phyloP scores from a whole-genome alignment of 2,113 vertebrate species.

The Atractosteus spatula region DNA sequence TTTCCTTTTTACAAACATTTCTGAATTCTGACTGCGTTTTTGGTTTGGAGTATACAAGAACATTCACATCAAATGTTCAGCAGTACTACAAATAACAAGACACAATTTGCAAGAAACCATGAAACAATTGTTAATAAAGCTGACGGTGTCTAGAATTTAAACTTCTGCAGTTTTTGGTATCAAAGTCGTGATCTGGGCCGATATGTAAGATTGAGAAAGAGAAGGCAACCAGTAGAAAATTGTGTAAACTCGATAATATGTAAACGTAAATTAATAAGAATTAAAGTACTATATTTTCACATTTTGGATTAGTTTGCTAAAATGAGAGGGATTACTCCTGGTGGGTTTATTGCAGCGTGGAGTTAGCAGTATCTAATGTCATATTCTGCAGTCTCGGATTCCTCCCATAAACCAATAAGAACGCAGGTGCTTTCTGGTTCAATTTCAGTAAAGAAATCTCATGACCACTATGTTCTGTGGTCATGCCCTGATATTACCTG shows the following conservation, averaged over 20 bases:
- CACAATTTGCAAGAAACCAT: slow-evolving; percentile 79
- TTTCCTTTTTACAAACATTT: slow-evolving; percentile 77
- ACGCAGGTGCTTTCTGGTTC: background rate
- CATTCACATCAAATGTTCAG: slow-evolving; percentile 80
- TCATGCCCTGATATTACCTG: slow-evolving; percentile 15
- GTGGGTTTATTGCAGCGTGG: slow-evolving; percentile 20
- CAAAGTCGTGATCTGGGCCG: slow-evolving; percentile 79
- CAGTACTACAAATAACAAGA: slow-evolving; percentile 78
- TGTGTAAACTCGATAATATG: slow-evolving; percentile 32
- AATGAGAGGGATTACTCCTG: slow-evolving; percentile 12
- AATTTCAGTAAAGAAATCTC: slow-evolving; percentile 7
- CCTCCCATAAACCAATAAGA: slow-evolving; percentile 5
- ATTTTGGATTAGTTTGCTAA: slow-evolving; percentile 45
- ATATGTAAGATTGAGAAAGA: slow-evolving; percentile 55
- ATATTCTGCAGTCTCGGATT: background rate
- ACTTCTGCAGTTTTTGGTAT: slow-evolving; percentile 86
- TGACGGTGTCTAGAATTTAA: slow-evolving; percentile 71
- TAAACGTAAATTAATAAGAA: slow-evolving; percentile 24
- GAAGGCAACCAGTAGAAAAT: slow-evolving; percentile 49
- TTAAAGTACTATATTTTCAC: slow-evolving; percentile 34
- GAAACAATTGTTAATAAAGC: slow-evolving; percentile 80
- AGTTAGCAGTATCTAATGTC: slow-evolving; percentile 14
- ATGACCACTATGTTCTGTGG: slow-evolving; percentile 10
- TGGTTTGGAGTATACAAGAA: slow-evolving; percentile 86
- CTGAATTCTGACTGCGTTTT: slow-evolving; percentile 83